Percentiles rank a stretch among this genome's conserved stretches.
These are phyloP conservation scores for Polymixis flavicincta DNA, from an alignment of 2,888 invertebrate genomes.

Conservation along the genomic window DNA sequence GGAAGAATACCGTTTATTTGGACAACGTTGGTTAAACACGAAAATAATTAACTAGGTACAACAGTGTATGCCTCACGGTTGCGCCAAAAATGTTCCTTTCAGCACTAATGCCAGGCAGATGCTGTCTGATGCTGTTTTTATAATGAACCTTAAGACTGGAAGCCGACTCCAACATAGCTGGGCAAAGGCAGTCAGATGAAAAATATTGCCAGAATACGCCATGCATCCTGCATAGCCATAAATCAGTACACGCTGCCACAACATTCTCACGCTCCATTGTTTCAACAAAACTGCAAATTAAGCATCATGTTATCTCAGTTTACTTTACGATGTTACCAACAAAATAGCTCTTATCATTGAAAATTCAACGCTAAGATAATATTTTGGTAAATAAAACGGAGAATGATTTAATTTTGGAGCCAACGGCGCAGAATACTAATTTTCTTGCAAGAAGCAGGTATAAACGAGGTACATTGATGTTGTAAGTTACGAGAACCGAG, in stretches of 20 bases:
- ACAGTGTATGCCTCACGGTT: too few relatives aligned
- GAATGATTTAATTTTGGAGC: slow-evolving; percentile 66
- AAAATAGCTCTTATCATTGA: slow-evolving; percentile 59
- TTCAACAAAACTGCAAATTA: slow-evolving; percentile 44
- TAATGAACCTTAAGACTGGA: too few relatives aligned
- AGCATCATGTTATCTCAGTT: slow-evolving; percentile 44
- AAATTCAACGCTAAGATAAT: slow-evolving; percentile 62
- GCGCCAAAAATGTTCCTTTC: too few relatives aligned
- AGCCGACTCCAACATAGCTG: too few relatives aligned
- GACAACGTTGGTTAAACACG: too few relatives aligned
- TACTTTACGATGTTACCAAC: slow-evolving; percentile 48
- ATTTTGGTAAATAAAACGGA: slow-evolving; percentile 64
- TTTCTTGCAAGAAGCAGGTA: slow-evolving; percentile 55
- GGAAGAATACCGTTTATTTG: too few relatives aligned
- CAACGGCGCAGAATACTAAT: slow-evolving; percentile 64
- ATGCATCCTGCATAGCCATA: slow-evolving; percentile 31
- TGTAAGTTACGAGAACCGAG: slow-evolving; percentile 38
- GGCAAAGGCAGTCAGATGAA: background rate
- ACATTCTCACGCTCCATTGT: slow-evolving; percentile 29
- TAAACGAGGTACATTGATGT: slow-evolving; percentile 58
- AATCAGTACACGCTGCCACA: slow-evolving; percentile 38
- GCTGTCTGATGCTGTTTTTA: too few relatives aligned
- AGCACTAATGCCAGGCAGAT: too few relatives aligned
- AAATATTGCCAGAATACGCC: background rate
- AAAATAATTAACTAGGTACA: too few relatives aligned